A percentile compares a stretch with the other conserved stretches of the same genome.
These are phyloP conservation scores for Thaumatotibia leucotreta DNA, from an alignment of 1,140 invertebrate species.

Conservation along the genomic window DNA sequence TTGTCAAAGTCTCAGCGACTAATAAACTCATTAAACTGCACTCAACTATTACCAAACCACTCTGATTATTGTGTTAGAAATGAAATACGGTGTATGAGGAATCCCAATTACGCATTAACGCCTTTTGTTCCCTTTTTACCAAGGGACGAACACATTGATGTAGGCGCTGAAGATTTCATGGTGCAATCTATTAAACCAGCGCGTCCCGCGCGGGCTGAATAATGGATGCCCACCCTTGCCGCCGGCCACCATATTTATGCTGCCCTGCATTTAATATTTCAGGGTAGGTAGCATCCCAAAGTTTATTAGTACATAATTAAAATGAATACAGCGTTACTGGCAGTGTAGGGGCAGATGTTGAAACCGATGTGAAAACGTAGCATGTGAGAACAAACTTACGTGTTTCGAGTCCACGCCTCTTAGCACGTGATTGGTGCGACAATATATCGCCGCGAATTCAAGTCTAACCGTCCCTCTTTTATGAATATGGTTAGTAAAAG, in stretches of 20 bases:
- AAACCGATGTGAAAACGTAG: too few species aligned
- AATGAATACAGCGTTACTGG: conserved; percentile 29
- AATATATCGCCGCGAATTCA: too few species aligned
- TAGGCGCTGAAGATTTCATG: background rate
- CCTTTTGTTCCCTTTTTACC: background rate
- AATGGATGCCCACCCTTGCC: conserved; percentile 34
- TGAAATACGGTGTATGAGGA: background rate
- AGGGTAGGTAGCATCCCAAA: background rate
- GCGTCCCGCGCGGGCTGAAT: conserved; percentile 40
- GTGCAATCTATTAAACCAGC: conserved; percentile 34
- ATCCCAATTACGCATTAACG: background rate
- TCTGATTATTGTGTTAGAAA: background rate
- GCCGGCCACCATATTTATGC: conserved; percentile 28
- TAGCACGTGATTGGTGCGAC: too few species aligned
- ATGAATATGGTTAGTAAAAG: too few species aligned
- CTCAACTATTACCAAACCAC: background rate
- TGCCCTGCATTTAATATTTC: background rate
- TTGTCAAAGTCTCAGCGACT: too few species aligned
- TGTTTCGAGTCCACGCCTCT: too few species aligned
- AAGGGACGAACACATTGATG: background rate
- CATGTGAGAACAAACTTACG: too few species aligned
- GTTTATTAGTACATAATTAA: conserved; percentile 27
- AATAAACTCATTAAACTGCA: too few species aligned
- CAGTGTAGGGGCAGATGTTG: too few species aligned
- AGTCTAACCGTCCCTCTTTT: too few species aligned